Conservation (phyloP, 2,113 vertebrate genomes). For the Pipa parva region DNA sequence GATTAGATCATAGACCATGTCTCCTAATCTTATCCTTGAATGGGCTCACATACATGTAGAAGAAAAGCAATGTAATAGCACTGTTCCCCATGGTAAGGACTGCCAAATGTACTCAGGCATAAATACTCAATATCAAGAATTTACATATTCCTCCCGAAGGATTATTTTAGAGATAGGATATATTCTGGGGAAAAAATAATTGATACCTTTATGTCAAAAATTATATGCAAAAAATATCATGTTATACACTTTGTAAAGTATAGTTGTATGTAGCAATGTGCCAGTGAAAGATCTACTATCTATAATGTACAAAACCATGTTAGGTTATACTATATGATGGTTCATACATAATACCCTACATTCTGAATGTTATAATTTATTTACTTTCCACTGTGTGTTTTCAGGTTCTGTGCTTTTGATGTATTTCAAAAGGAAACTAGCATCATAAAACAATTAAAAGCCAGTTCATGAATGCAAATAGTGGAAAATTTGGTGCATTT, state of each 20-base stretch:
- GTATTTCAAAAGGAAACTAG: too few relatives aligned
- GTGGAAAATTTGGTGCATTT: too few relatives aligned
- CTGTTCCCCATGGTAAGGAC: constrained; percentile 25
- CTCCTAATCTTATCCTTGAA: constrained; percentile 39
- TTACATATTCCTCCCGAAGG: constrained; percentile 34
- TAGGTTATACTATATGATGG: too few relatives aligned
- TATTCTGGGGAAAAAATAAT: constrained; percentile 37
- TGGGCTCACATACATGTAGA: constrained; percentile 35
- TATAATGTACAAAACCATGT: too few relatives aligned
- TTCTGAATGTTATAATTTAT: too few relatives aligned
- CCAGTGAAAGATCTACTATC: constrained; percentile 4
- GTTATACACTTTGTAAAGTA: constrained; percentile 8
- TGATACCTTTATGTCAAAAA: constrained; percentile 39
- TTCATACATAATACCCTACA: too few relatives aligned
- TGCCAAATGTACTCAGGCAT: constrained; percentile 37
- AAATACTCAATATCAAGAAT: constrained; percentile 36
- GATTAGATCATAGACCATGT: constrained; percentile 37
- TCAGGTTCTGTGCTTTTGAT: too few relatives aligned
- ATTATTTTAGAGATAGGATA: constrained; percentile 30
- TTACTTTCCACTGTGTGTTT: too few relatives aligned
- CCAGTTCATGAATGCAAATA: too few relatives aligned
- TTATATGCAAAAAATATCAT: constrained; percentile 27
- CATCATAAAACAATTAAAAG: too few relatives aligned
- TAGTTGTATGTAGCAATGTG: constrained; percentile 20
- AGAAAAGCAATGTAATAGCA: constrained; percentile 26